Evolutionary conservation across 2,888 invertebrate species (phyloP), one percentile per base, ranked within the genome.

Genomic region (Axea sp.): DNA sequence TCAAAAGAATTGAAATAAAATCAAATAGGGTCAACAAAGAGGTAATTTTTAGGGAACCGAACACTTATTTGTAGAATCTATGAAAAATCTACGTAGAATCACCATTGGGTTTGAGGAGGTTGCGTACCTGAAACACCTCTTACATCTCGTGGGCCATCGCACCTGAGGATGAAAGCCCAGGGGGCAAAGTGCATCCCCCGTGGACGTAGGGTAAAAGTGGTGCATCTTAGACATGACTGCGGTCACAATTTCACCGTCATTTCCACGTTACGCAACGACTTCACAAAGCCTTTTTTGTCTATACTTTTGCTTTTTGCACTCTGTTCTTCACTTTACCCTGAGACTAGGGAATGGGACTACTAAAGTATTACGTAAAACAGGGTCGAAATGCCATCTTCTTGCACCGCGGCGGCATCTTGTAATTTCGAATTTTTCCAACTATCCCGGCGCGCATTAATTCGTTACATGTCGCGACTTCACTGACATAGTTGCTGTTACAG

Each of bases 121-220:
- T n/a, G n/a, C n/a, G n/a, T 81, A 92, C 91, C 94, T 92, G 90
- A 96, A 96, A 88, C 96, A 97, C 81, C 96, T 91, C 89, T 96
- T 96, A 89, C 96, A 96, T 83, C 96, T 91, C 64, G 96, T 96
- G 43, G 96, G 96, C 95, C 96, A 96, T 83, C 96, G 92, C 80
- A 96, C 95, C 90, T 97, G 96, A 69, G 97, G 96, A 89, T 96
- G 96, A 88, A 97, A 97, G 37, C 97, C 97, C 86, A 96, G 90
- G 75, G 96, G 96, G 88, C 96, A 96, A 81, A 96, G 89, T 76
- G 96, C 94, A 88, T 96, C 96, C 82, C 94, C 94, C 88, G 95
- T 95, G 85, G 93, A 93, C 85, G 93, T 88, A 31, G 93, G 92
- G 87, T 93, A 93, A 86, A 93, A 87, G 87, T 93, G 93, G 89